Evolutionary conservation across 2,113 vertebrate species (phyloP).

Genomic region (Diadophis punctatus): DNA sequence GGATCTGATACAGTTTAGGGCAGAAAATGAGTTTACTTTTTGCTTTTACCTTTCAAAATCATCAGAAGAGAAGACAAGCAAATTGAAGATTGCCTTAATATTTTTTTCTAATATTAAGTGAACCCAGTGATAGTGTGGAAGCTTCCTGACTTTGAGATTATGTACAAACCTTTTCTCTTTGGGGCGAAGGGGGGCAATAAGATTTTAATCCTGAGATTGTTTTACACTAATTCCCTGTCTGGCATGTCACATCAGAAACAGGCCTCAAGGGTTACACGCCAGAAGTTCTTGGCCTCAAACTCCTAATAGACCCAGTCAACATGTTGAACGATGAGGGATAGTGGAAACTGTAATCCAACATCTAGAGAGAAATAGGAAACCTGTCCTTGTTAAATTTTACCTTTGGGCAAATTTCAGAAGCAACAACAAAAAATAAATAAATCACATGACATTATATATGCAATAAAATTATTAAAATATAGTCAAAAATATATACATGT

Average conservation of each 20-base stretch:
- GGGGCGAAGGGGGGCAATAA: not conserved
- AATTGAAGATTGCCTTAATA: not conserved
- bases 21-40: not conserved
- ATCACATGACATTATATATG: not conserved
- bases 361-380: not conserved
- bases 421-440: not conserved
- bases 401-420: not conserved
- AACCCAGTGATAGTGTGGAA: not conserved
- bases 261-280: not conserved
- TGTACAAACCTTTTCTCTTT: not conserved
- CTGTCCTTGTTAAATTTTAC: not conserved
- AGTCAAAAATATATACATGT: not conserved
- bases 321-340: not conserved
- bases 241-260: not conserved
- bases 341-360: not conserved
- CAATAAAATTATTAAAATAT: not conserved
- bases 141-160: not conserved
- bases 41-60: not conserved
- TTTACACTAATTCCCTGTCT: not conserved
- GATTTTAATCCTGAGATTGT: not conserved
- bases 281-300: not conserved
- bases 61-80: not conserved
- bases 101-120: not conserved
- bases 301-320: not conserved
- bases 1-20: not conserved